Conservation (phyloP, 2,888 invertebrate species). For the Mycalesis mineus region DNA sequence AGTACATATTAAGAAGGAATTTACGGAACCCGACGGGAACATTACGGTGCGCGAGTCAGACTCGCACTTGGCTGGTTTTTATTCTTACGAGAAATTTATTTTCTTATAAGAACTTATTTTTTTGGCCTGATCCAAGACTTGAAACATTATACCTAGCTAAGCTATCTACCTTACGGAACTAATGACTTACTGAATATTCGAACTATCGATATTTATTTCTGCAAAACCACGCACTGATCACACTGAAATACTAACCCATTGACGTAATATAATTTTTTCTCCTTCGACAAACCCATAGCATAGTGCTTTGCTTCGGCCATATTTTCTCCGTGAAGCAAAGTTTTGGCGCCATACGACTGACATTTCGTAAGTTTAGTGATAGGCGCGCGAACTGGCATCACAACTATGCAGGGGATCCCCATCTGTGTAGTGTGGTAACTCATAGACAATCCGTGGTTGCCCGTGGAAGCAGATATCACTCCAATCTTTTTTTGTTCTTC, state of each 20-base stretch:
- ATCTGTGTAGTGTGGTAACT: constrained; percentile 85
- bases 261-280: constrained; percentile 86
- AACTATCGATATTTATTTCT: not conserved
- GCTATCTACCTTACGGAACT: too few species aligned
- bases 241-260: constrained; percentile 83
- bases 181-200: too few species aligned
- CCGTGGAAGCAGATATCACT: constrained; percentile 92
- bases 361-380: constrained; percentile 94
- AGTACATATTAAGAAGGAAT: too few species aligned
- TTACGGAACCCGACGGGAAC: too few species aligned
- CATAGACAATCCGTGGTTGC: constrained; percentile 91
- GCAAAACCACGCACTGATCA: not conserved
- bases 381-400: constrained; percentile 93
- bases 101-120: too few species aligned
- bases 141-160: too few species aligned
- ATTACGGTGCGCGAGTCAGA: too few species aligned
- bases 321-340: constrained; percentile 86
- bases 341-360: constrained; percentile 86
- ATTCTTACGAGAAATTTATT: too few species aligned
- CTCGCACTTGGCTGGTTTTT: too few species aligned
- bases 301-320: constrained; percentile 87
- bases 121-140: too few species aligned
- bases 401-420: constrained; percentile 86
- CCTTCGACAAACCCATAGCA: constrained; percentile 85
- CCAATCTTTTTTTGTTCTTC: constrained; percentile 86